phyloP scores from a whole-genome alignment of 2,113 vertebrate species.

The Genyomyrus donnyi region DNA sequence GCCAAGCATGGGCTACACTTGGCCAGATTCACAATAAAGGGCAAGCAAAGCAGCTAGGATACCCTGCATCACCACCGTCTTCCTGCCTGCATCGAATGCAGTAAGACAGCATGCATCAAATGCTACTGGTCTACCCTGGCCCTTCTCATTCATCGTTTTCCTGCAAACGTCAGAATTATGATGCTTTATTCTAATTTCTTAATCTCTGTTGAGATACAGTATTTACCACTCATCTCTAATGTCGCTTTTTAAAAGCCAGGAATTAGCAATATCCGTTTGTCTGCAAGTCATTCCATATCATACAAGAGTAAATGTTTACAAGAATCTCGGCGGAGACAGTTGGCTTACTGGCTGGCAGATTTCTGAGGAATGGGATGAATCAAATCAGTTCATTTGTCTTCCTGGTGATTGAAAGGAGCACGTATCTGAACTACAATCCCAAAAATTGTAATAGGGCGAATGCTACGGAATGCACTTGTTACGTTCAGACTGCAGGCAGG shows the following conservation, averaged over 20 bases:
- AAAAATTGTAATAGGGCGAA: background rate
- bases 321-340: background rate
- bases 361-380: background rate
- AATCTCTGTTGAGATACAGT: background rate
- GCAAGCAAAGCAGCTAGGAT: background rate
- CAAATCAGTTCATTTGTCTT: background rate
- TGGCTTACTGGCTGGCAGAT: background rate
- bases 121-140: background rate
- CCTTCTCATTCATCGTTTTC: background rate
- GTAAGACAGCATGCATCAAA: background rate
- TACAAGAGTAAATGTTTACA: background rate
- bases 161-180: background rate
- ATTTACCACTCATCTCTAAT: background rate
- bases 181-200: background rate
- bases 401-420: background rate
- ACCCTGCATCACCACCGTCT: background rate
- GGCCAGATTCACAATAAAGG: background rate
- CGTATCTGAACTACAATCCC: background rate
- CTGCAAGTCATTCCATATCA: background rate
- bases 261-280: background rate
- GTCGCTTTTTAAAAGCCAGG: background rate
- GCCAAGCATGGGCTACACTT: background rate
- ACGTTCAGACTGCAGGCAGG: background rate
- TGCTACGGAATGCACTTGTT: background rate
- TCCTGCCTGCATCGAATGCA: background rate